Evolutionary conservation across 2,797 vertebrate genomes (phyloP), one percentile per base, ranked within the genome.

Genomic region (Lithobates sylvaticus): DNA sequence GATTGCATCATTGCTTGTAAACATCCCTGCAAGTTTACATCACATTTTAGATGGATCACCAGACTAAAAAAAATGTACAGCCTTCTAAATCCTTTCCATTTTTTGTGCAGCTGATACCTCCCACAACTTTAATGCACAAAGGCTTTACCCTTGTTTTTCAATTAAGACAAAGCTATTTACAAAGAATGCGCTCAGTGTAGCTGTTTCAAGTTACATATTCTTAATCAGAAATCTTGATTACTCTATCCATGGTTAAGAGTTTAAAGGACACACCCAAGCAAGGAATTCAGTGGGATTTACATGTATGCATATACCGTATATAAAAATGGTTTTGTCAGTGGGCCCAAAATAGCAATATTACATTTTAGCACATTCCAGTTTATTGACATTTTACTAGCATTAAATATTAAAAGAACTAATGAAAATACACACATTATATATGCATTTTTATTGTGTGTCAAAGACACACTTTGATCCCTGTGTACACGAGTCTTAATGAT

Each of bases 171-270:
- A 18, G 67, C 26, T 10, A 10, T 5, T 47, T 76, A 65, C 77
- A 69, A 75, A 44, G 78, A 81, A 86, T 76, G 64, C 42, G n/a
- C 15, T 50, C 5, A 34, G 39, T 85, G 72, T 54, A 36, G n/a
- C 34, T 76, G 42, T 71, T 70, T 58, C 32, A 27, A 68, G 71
- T 76, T 61, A 75, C 42, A 75, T 74, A 50, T 74, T 61, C 18
- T 36, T 67, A 80, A 80, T 76, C 34, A 23, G 39, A 27, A 69
- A 72, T 81, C 72, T 64, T 82, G 61, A 67, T 67, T 81, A 65
- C 32, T 74, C n/a, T 32, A 16, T 72, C 29, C 61, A 34, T 85
- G 64, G 72, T 73, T 77, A 73, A 76, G 77, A 18, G 71, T 67
- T 32, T 5, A 29, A 39, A 36, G 32, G 61, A 21, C 12, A 50